These are phyloP conservation scores for Ganaspis sp. DNA, from an alignment of 1,140 invertebrate species.

Conservation along the genomic window DNA sequence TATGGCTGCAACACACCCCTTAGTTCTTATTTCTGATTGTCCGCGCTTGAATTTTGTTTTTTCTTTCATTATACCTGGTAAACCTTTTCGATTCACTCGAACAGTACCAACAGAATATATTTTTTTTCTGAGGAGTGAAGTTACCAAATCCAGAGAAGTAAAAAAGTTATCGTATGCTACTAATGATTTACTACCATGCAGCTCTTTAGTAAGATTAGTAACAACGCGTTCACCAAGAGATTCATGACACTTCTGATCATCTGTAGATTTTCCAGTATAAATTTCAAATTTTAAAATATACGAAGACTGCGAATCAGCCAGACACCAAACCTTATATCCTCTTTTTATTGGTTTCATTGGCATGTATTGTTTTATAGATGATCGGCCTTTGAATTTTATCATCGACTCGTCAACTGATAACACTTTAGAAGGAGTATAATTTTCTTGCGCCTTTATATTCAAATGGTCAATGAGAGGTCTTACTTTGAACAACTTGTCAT, in stretches of 20 bases:
- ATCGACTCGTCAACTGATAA: constrained; percentile 27
- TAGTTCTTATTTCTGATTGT: constrained; percentile 62
- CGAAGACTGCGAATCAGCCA: constrained; percentile 57
- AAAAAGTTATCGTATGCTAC: too few relatives aligned
- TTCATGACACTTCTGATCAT: background rate
- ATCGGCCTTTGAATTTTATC: too few relatives aligned
- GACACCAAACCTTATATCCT: too few relatives aligned
- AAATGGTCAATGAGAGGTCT: constrained; percentile 26
- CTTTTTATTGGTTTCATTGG: too few relatives aligned
- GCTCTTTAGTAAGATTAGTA: background rate
- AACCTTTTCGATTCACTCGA: constrained; percentile 50
- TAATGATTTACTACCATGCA: background rate
- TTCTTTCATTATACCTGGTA: constrained; percentile 56
- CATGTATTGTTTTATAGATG: too few relatives aligned
- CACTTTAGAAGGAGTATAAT: constrained; percentile 29
- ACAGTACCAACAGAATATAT: constrained; percentile 68
- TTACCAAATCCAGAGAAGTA: constrained; percentile 40
- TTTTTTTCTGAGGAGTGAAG: constrained; percentile 58
- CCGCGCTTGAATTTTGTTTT: constrained; percentile 60
- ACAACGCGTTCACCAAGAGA: constrained; percentile 29
- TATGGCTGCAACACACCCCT: constrained; percentile 58
- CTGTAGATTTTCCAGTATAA: constrained; percentile 66
- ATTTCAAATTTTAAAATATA: constrained; percentile 71
- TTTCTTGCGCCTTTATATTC: background rate
- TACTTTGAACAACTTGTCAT: constrained; percentile 25